Evolutionary conservation across 2,113 vertebrate species (phyloP).

Genomic region (Rallus limicola): DNA sequence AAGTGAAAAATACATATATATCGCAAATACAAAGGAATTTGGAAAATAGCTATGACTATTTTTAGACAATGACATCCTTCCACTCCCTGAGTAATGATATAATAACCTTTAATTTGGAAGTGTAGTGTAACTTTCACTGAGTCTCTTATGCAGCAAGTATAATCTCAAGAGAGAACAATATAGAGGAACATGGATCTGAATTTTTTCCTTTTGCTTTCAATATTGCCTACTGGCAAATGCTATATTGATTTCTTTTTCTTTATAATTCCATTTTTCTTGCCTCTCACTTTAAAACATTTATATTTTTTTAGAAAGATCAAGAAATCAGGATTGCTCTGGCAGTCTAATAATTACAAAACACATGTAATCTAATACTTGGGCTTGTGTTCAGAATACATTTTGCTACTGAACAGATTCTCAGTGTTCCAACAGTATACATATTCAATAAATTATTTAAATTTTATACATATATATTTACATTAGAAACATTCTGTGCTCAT

Average conservation of each 20-base stretch:
- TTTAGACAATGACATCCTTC: background rate
- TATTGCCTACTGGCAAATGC: background rate
- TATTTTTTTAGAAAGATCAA: background rate
- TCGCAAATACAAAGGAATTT: background rate
- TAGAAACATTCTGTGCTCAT: background rate
- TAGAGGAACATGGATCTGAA: background rate
- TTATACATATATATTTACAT: background rate
- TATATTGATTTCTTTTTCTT: background rate
- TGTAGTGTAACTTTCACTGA: background rate
- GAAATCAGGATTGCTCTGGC: background rate
- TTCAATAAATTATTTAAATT: background rate
- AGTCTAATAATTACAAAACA: background rate
- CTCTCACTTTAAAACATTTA: background rate
- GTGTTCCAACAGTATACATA: background rate
- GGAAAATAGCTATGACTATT: background rate
- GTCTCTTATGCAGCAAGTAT: background rate
- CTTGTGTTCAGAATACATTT: background rate
- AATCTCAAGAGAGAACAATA: background rate
- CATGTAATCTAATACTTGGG: background rate
- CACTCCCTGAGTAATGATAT: background rate
- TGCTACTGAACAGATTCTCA: background rate
- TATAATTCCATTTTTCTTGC: background rate
- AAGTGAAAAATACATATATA: background rate
- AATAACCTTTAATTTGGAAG: background rate
- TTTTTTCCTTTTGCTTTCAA: background rate